phyloP scores from a whole-genome alignment of 2,797 vertebrate genomes.

The Clamator glandarius region DNA sequence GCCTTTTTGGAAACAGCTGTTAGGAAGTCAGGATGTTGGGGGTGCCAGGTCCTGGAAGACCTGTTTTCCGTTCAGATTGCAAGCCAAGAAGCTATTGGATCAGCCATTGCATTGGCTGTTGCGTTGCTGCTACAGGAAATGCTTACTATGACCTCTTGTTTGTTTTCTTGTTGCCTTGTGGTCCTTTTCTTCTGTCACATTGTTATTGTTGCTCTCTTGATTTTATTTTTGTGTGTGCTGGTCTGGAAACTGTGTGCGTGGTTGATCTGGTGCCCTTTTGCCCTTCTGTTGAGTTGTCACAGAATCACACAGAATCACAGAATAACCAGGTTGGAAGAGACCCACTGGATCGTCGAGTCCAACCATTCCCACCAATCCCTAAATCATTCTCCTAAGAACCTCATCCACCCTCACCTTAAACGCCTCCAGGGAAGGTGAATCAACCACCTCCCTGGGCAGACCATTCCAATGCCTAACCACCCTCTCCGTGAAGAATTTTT shows the following conservation, averaged over 20 bases:
- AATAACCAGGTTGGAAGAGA: too few relatives aligned
- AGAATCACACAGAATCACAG: too few relatives aligned
- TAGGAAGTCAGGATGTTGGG: not conserved
- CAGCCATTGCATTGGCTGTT: not conserved
- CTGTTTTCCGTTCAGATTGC: not conserved
- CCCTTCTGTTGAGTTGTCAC: not conserved
- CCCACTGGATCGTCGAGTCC: too few relatives aligned
- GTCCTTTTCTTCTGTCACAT: not conserved
- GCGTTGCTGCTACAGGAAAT: not conserved
- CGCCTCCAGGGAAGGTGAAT: too few relatives aligned
- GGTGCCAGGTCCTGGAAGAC: not conserved
- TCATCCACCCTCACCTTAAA: too few relatives aligned
- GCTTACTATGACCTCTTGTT: not conserved
- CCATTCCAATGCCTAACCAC: too few relatives aligned
- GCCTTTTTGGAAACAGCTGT: not conserved
- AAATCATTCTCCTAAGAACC: too few relatives aligned
- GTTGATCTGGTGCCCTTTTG: not conserved
- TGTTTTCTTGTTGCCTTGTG: not conserved
- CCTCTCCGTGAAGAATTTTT: too few relatives aligned
- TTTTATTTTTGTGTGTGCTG: not conserved
- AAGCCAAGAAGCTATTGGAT: not conserved
- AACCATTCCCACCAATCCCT: too few relatives aligned
- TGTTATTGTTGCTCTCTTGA: not conserved
- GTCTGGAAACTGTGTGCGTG: not conserved
- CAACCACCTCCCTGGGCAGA: too few relatives aligned